phyloP scores from a whole-genome alignment of 2,797 vertebrate species.

The Falco rusticolus region DNA sequence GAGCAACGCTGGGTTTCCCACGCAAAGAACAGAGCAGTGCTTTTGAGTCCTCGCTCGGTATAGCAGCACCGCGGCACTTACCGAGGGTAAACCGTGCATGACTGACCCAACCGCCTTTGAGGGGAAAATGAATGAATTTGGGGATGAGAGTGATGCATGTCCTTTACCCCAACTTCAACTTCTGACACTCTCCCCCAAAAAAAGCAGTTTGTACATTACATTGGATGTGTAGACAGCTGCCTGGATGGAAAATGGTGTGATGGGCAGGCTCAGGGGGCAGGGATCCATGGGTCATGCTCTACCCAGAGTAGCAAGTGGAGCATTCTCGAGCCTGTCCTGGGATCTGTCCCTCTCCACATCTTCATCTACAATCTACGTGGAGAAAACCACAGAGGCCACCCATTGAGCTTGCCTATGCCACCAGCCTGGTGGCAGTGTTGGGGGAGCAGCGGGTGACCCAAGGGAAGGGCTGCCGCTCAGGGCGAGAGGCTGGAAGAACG shows the following conservation, averaged over 20 bases:
- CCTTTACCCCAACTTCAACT: background rate
- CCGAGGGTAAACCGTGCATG: background rate
- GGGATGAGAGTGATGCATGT: background rate
- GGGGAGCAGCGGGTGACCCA: background rate
- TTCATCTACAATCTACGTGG: background rate
- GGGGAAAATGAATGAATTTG: rapidly evolving
- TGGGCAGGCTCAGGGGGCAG: background rate
- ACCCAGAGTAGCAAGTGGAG: background rate
- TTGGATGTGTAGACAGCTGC: background rate
- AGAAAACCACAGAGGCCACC: background rate
- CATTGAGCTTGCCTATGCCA: rapidly evolving
- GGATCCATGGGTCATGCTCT: background rate
- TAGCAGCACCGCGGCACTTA: background rate
- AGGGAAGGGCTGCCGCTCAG: background rate
- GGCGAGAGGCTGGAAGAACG: background rate
- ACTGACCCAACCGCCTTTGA: background rate
- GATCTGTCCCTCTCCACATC: background rate
- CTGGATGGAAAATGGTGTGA: rapidly evolving
- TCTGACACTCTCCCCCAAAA: background rate
- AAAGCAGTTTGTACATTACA: no score
- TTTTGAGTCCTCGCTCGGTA: background rate
- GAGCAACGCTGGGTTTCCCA: background rate
- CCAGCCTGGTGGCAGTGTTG: rapidly evolving
- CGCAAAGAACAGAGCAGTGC: background rate
- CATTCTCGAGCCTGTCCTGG: background rate